phyloP scores from a whole-genome alignment of 1,140 invertebrate genomes.

The Meloidogyne floridensis region DNA sequence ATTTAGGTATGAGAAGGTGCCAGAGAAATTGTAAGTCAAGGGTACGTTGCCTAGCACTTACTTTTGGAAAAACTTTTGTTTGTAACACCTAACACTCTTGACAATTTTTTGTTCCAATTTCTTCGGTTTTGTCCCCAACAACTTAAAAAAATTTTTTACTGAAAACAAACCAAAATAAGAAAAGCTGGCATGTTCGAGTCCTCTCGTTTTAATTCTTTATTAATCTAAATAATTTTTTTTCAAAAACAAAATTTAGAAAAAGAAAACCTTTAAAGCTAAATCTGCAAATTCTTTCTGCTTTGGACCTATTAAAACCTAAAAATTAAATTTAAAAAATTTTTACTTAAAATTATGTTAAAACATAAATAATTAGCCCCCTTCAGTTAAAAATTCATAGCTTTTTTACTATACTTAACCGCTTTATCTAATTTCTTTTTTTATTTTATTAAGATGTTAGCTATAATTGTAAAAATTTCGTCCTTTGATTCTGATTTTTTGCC shows the following conservation, averaged over 20 bases:
- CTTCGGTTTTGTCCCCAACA: no score
- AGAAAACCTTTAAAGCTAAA: conserved; percentile 35
- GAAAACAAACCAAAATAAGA: conserved; percentile 10
- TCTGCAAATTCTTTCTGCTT: conserved; percentile 36
- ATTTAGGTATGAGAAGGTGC: no score
- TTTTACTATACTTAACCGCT: no score
- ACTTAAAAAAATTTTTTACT: neutral
- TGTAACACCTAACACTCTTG: no score
- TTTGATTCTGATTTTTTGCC: no score
- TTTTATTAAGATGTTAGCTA: no score
- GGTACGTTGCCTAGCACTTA: no score
- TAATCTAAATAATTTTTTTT: conserved; percentile 1
- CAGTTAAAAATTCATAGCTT: no score
- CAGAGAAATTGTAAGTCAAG: no score
- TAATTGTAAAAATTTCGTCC: no score
- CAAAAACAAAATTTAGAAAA: conserved; percentile 21
- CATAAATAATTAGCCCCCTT: neutral
- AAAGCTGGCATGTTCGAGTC: conserved; percentile 7
- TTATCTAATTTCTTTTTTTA: no score
- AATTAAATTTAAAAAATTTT: neutral
- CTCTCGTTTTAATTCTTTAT: neutral
- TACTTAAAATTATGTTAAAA: neutral
- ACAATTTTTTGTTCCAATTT: neutral
- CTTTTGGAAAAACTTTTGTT: no score
- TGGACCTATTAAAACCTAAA: conserved; percentile 40